phyloP scores from a whole-genome alignment of 1,140 invertebrate species.

The Ylistrum balloti region DNA sequence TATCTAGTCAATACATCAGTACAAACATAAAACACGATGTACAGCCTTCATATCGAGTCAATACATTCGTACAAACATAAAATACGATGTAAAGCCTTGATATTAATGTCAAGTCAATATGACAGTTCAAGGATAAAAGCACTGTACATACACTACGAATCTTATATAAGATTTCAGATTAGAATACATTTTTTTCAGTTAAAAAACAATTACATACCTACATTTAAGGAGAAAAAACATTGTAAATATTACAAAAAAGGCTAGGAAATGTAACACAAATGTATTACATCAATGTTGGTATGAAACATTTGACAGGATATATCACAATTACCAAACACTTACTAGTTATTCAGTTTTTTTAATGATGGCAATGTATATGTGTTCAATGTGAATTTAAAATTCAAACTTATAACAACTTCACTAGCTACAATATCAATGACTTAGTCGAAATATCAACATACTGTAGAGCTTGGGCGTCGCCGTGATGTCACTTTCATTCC shows the following conservation, averaged over 20 bases:
- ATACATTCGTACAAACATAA: no score
- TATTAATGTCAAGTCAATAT: not conserved
- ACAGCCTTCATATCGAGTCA: no score
- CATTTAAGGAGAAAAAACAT: not conserved
- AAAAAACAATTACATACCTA: not conserved
- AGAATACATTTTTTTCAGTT: constrained; percentile 7
- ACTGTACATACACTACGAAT: not conserved
- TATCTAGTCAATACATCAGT: not conserved
- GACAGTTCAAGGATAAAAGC: not conserved
- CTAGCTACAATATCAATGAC: constrained; percentile 34
- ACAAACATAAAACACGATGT: not conserved
- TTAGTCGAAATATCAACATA: constrained; percentile 60
- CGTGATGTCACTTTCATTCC: constrained; percentile 54
- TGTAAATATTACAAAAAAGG: not conserved
- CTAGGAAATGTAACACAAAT: not conserved
- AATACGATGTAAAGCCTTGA: no score
- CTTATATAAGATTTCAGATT: not conserved
- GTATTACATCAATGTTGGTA: not conserved
- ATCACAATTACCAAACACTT: not conserved
- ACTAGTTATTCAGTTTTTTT: not conserved
- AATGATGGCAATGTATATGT: not conserved
- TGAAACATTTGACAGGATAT: not conserved
- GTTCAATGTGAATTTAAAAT: not conserved
- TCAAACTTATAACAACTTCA: not conserved
- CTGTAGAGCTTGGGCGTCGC: constrained; percentile 63